Base-by-base conservation (phyloP, 1,140 invertebrate genomes). In the Micrasema minimum region DNA sequence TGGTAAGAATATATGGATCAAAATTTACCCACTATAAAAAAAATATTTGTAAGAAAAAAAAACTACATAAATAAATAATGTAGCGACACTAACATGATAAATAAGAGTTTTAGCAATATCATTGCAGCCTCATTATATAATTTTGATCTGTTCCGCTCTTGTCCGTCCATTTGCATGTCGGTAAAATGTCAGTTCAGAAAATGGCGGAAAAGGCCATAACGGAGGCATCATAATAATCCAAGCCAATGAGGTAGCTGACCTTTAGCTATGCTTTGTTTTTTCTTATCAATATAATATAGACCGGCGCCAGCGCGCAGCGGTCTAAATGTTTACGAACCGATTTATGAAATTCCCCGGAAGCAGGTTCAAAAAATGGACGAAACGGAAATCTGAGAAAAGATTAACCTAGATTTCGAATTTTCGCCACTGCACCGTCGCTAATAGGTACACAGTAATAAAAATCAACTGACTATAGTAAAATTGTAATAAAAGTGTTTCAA, bases 201-300 rank as follows among this genome's bases (percentile, higher is more conserved):
- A 57, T 26, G 37, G 43, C 45, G 7, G 50, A 74, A 67, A 74
- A 68, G 72, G 70, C 61, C 43, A 10, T 41, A n/a, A 66, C 14
- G 55, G 22, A 41, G 35, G 53, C 41, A 61, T 59, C 38, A 35
- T 61, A n/a, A n/a, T 31, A 53, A 72, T 46, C 48, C 55, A 9
- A 66, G 14, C 62, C 57, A 66, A 65, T 71, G 68, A 50, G 53
- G 55, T 66, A 51, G 37, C 38, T 46, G 72, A 70, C 72, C 72
- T 74, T 74, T 74, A 35, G 62, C n/a, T 12, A 68, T 43, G 64
- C 72, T 68, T 74, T 74, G 68, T 74, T 71, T 74, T 74, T 74
- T 74, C 59, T 74, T 74, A 74, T 74, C 72, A 74, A 71, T 74
- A 62, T 71, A 74, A 71, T 74, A 62, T 71, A 67, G 11, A 53